Conservation (phyloP, 2,888 invertebrate species). For the Drosophila mimetica region DNA sequence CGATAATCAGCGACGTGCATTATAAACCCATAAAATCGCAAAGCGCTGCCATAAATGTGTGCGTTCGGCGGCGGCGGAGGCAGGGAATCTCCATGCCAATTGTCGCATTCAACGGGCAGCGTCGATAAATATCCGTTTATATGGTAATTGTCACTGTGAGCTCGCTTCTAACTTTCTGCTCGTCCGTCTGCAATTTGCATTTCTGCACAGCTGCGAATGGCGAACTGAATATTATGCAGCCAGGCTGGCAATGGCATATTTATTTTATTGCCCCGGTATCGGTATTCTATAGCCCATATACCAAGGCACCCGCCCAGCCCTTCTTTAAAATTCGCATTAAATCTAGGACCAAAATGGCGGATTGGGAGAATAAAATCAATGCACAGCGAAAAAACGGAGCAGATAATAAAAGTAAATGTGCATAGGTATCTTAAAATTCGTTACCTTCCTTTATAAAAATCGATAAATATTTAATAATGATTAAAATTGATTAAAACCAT, state of each 20-base stretch:
- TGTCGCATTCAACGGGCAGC: slow-evolving; percentile 69
- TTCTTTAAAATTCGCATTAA: slow-evolving; percentile 35
- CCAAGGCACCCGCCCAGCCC: neutral
- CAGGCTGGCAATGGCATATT: slow-evolving; percentile 49
- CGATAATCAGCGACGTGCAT: slow-evolving; percentile 79
- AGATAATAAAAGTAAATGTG: too few relatives aligned
- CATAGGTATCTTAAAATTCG: too few relatives aligned
- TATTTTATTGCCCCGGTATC: slow-evolving; percentile 45
- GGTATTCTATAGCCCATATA: slow-evolving; percentile 3
- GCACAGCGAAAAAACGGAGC: neutral
- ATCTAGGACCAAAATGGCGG: slow-evolving; percentile 58
- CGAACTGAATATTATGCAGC: slow-evolving; percentile 51
- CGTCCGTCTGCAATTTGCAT: slow-evolving; percentile 56
- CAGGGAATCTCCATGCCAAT: slow-evolving; percentile 49
- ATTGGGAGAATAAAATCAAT: slow-evolving; percentile 22
- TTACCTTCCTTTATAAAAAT: too few relatives aligned
- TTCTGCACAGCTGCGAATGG: slow-evolving; percentile 72
- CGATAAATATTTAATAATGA: neutral
- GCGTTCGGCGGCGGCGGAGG: neutral
- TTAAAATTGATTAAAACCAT: too few relatives aligned
- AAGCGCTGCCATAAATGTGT: slow-evolving; percentile 69
- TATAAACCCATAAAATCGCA: slow-evolving; percentile 80
- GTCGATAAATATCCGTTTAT: slow-evolving; percentile 77
- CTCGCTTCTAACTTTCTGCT: slow-evolving; percentile 32
- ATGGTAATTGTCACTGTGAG: slow-evolving; percentile 67